A percentile compares a stretch with the other conserved stretches of the same genome.
Evolutionary conservation across 2,113 vertebrate genomes (phyloP).

Genomic region (Piaya cayana): DNA sequence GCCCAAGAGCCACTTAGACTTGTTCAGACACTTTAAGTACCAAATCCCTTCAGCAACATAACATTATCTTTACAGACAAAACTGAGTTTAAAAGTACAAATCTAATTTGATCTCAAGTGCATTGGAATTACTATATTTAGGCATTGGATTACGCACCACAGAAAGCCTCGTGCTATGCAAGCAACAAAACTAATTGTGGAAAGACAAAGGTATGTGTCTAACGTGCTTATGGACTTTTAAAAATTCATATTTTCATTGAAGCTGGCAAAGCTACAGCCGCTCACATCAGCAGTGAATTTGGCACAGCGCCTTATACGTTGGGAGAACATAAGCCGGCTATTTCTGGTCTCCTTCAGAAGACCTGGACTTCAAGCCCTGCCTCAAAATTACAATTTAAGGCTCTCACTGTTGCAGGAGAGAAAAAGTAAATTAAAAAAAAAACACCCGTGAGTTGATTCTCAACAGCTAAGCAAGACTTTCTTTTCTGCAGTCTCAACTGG

Average conservation of each 20-base stretch:
- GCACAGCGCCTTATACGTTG: background rate
- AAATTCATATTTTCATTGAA: constrained; percentile 53
- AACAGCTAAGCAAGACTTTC: constrained; percentile 2
- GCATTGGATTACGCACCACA: constrained; percentile 38
- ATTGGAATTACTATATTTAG: constrained; percentile 65
- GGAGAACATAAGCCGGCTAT: background rate
- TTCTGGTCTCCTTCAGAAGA: constrained; percentile 37
- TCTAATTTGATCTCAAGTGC: constrained; percentile 68
- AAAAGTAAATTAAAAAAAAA: background rate
- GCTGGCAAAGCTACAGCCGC: constrained; percentile 48
- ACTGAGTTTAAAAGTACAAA: constrained; percentile 69
- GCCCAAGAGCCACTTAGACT: constrained; percentile 55
- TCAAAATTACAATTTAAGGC: background rate
- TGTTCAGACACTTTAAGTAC: constrained; percentile 58
- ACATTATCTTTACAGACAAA: constrained; percentile 65
- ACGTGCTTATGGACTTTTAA: constrained; percentile 56
- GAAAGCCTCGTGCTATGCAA: constrained; percentile 55
- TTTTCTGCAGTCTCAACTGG: background rate
- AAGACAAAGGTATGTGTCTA: constrained; percentile 67
- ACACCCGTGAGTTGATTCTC: background rate
- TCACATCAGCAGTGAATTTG: constrained; percentile 59
- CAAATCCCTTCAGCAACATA: constrained; percentile 54
- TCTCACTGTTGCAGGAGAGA: background rate
- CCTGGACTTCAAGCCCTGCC: background rate
- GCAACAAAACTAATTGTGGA: constrained; percentile 61